These are phyloP conservation scores for Bradypodion ventrale DNA, from an alignment of 2,797 vertebrate genomes.

Conservation along the genomic window DNA sequence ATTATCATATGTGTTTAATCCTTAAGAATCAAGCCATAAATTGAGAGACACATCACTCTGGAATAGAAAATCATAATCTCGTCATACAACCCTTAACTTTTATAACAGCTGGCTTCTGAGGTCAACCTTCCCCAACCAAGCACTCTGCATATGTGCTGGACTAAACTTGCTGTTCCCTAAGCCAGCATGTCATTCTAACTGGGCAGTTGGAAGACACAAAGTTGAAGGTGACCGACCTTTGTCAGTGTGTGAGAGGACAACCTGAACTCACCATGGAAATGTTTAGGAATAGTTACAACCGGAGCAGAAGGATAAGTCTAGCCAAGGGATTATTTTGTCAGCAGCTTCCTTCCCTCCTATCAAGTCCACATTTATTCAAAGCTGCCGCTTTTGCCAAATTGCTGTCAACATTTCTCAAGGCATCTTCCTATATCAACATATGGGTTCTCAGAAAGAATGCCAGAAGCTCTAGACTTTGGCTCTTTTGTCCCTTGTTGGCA, in stretches of 20 bases:
- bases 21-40: background rate
- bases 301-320: accelerated
- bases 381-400: constrained; percentile 57
- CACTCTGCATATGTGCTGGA: background rate
- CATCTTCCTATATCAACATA: constrained; percentile 65
- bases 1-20: too few relatives aligned
- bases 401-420: background rate
- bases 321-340: constrained; percentile 30
- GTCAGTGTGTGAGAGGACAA: background rate
- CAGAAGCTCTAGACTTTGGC: constrained; percentile 58
- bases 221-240: background rate
- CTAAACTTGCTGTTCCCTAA: background rate
- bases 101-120: background rate
- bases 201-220: background rate
- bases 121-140: background rate
- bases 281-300: background rate
- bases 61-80: background rate
- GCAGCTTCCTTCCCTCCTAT: background rate
- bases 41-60: background rate
- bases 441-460: constrained; percentile 54
- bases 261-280: constrained; percentile 18
- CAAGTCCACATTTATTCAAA: background rate
- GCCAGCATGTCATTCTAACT: background rate
- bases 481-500: constrained; percentile 65
- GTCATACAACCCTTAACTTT: background rate